phyloP scores from a whole-genome alignment of 2,797 vertebrate species.

The Melanogrammus aeglefinus region DNA sequence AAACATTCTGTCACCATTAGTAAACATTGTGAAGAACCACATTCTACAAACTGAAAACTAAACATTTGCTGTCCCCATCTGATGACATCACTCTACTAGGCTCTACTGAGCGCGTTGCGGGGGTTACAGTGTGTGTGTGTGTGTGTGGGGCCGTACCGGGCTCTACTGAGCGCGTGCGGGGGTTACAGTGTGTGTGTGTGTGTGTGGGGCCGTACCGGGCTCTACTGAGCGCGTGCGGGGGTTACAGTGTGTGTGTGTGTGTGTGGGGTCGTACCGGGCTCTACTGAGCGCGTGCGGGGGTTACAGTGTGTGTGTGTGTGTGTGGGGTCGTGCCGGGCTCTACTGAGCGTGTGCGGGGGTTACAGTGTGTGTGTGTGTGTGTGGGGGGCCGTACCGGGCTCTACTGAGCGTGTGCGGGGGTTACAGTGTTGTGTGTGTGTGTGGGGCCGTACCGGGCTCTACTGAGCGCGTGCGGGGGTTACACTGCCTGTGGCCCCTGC shows the following conservation, averaged over 20 bases:
- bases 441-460: conserved; percentile 77
- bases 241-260: conserved; percentile 42
- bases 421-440: conserved; percentile 13
- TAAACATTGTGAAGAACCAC: no score
- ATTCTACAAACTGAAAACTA: no score
- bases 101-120: conserved; percentile 67
- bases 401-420: conserved; percentile 71
- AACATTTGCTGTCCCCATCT: neutral
- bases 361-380: conserved; percentile 73
- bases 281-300: conserved; percentile 71
- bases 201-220: conserved; percentile 70
- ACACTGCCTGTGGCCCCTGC: conserved; percentile 90
- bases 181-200: conserved; percentile 75
- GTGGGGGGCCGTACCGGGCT: conserved; percentile 74
- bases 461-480: conserved; percentile 87
- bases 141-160: conserved; percentile 70
- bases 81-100: no score
- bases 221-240: conserved; percentile 86
- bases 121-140: conserved; percentile 59
- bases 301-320: conserved; percentile 18
- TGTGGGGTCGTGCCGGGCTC: conserved; percentile 76
- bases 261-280: conserved; percentile 74
- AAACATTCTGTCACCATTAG: no score
- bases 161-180: conserved; percentile 84
- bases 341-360: conserved; percentile 85